These are phyloP conservation scores for Aleiodes sp. DNA, from an alignment of 1,140 invertebrate genomes.

Conservation along the genomic window DNA sequence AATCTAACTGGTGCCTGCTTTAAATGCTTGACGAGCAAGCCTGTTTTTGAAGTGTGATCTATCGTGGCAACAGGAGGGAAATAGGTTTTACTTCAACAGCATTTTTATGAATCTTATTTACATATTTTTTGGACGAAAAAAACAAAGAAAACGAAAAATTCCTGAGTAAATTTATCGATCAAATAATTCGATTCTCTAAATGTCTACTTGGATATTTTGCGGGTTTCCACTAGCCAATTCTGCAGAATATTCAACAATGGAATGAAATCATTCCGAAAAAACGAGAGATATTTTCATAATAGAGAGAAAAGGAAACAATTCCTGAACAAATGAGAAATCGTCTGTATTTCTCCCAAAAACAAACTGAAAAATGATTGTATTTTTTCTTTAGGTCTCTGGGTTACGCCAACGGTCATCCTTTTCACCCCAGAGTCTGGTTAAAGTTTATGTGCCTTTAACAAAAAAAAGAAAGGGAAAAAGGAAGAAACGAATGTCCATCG, in stretches of 20 bases:
- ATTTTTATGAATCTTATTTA: slow-evolving; percentile 17
- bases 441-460: not conserved
- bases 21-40: slow-evolving; percentile 38
- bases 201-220: too few relatives aligned
- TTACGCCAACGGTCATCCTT: slow-evolving; percentile 18
- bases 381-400: slow-evolving; percentile 11
- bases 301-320: not conserved
- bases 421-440: slow-evolving; percentile 14
- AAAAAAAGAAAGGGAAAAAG: slow-evolving; percentile 15
- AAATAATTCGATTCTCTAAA: not conserved
- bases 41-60: slow-evolving; percentile 7
- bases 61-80: slow-evolving; percentile 15
- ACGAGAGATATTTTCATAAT: not conserved
- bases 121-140: not conserved
- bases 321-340: not conserved
- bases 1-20: slow-evolving; percentile 41
- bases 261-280: too few relatives aligned
- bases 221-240: too few relatives aligned
- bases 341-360: too few relatives aligned
- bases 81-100: slow-evolving; percentile 3
- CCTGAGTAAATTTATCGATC: too few relatives aligned
- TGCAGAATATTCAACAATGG: too few relatives aligned
- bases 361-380: not conserved
- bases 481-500: slow-evolving; percentile 34
- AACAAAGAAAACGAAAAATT: not conserved